Evolutionary conservation across 2,888 invertebrate species (phyloP).

Genomic region (Drosophila lutescens): DNA sequence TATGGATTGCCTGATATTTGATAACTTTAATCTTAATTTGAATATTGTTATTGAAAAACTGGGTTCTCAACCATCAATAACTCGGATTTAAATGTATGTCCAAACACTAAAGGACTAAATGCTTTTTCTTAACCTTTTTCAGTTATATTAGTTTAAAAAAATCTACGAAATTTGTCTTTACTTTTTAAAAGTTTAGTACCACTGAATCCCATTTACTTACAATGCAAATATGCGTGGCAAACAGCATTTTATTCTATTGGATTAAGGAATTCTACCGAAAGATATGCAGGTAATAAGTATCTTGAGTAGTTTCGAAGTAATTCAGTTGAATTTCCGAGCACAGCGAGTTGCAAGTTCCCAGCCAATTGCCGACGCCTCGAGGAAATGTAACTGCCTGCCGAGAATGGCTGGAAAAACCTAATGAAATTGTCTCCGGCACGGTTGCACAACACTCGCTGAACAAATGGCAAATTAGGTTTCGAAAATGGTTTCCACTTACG

Average conservation of each 20-base stretch:
- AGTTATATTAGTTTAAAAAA: no score
- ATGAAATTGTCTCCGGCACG: slow-evolving; percentile 37
- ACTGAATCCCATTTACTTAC: not conserved
- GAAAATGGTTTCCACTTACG: slow-evolving; percentile 33
- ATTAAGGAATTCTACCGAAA: no score
- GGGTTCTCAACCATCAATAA: no score
- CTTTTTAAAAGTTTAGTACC: not conserved
- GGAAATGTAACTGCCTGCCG: slow-evolving; percentile 10
- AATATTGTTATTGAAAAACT: no score
- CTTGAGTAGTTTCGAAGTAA: not conserved
- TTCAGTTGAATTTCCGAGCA: not conserved
- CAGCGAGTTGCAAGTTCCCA: not conserved
- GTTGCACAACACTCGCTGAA: slow-evolving; percentile 14
- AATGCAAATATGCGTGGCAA: not conserved
- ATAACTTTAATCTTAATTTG: no score
- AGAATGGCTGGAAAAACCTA: slow-evolving; percentile 2
- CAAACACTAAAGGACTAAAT: no score
- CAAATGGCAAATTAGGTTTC: slow-evolving; percentile 41
- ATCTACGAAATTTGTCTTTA: no score
- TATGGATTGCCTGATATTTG: no score
- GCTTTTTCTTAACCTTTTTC: no score
- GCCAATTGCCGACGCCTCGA: slow-evolving; percentile 11
- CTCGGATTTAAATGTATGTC: no score
- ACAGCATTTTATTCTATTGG: not conserved
- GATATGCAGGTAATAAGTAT: not conserved